These are phyloP conservation scores for Ellobium chinense DNA, from an alignment of 2,888 invertebrate genomes.

Conservation along the genomic window DNA sequence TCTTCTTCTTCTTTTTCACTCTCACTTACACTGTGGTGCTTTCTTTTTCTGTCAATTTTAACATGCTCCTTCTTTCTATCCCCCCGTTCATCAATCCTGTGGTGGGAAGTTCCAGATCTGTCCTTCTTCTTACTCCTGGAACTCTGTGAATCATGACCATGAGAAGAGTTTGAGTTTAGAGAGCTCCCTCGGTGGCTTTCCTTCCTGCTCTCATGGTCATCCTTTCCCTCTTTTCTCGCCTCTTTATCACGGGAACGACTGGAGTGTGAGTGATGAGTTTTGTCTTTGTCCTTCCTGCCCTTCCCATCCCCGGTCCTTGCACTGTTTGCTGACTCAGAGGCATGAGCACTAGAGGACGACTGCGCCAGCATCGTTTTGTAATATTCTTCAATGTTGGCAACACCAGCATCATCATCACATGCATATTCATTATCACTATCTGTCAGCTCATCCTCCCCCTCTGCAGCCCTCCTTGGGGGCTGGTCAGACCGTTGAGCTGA, in stretches of 20 bases:
- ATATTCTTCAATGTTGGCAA: conserved; percentile 13
- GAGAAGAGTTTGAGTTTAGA: neutral
- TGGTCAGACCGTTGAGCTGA: neutral
- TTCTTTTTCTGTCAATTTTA: conserved; percentile 27
- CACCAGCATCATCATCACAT: neutral
- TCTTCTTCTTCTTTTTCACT: conserved; percentile 14
- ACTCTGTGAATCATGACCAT: neutral
- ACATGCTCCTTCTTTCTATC: neutral
- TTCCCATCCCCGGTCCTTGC: neutral
- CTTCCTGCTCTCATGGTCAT: neutral
- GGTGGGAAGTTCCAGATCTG: neutral
- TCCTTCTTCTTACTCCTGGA: neutral
- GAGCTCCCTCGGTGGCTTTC: neutral
- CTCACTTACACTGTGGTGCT: conserved; percentile 31
- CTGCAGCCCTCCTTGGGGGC: neutral
- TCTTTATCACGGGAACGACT: neutral
- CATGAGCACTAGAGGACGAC: neutral
- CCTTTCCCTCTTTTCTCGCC: neutral
- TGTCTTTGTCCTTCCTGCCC: neutral
- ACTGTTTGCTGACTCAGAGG: neutral
- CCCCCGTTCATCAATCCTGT: neutral
- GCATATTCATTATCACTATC: conserved; percentile 20
- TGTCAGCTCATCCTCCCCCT: conserved; percentile 17
- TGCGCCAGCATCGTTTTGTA: conserved; percentile 24
- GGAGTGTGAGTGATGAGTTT: too few relatives aligned